Evolutionary conservation across 2,888 invertebrate genomes (phyloP), one percentile per base, ranked within the genome.

Genomic region (Cryptus armator): DNA sequence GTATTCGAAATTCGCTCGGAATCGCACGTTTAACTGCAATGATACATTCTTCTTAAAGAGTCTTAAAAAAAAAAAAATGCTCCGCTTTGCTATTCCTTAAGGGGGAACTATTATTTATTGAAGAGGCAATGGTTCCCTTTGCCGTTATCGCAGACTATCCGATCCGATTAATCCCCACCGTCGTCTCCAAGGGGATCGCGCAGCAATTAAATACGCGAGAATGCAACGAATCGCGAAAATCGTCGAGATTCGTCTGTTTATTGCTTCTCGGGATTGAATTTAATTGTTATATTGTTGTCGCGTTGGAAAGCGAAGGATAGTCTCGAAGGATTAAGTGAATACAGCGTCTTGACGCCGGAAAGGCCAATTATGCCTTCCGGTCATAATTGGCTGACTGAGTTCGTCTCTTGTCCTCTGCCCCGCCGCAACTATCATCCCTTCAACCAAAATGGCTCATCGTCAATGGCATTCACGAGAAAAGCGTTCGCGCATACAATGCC

Each of bases 301-400:
- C 32, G 14, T 62, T 32, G 32, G 29, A 32, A 29, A 0, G 14
- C 5, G 6, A 14, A n/a, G 59, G 29, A 56, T 12, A 32, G 12
- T 12, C 14, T 29, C 2, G 32, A 6, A 62, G 29, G 59, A 62
- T 62, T n/a, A 62, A 62, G 14, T 32, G 14, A 29, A 7, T 62
- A n/a, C 2, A 14, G 32, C 1, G 14, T 62, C n/a, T 29, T 6
- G 29, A 2, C 6, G 29, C 1, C 29, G 29, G 14, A 2, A 62
- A 24, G 4, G 59, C 59, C 32, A 62, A 62, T 62, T 62, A 62
- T 12, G n/a, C 12, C 59, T 32, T 62, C 14, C 29, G 59, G 32
- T 32, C 6, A 32, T 62, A 62, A 62, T 62, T 62, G 59, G 32
- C 59, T 29, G 32, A 62, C 29, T 32, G n/a, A 32, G 32, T 62